A percentile compares a stretch with the other conserved stretches of the same genome.
Evolutionary conservation across 2,888 invertebrate genomes (phyloP).

Genomic region (Drymonia ruficornis): DNA sequence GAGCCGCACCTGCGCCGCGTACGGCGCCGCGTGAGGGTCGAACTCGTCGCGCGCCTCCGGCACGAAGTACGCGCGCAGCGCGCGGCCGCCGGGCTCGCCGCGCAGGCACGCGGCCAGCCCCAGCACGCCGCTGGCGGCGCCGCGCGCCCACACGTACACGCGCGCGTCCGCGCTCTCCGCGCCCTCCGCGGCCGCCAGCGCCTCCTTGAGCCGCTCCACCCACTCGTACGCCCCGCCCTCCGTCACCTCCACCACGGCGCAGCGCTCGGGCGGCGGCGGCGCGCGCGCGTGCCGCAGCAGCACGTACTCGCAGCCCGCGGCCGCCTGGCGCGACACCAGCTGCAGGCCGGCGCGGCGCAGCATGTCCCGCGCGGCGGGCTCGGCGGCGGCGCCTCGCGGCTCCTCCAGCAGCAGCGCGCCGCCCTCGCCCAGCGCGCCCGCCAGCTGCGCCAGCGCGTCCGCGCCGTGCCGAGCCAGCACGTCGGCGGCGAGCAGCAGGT

Average conservation of each 20-base stretch:
- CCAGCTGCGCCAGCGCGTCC: slow-evolving; percentile 82
- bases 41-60: slow-evolving; percentile 87
- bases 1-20: slow-evolving; percentile 86
- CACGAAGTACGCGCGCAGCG: slow-evolving; percentile 89
- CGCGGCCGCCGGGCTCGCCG: slow-evolving; percentile 93
- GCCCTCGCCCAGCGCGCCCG: slow-evolving; percentile 86
- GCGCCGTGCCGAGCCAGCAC: slow-evolving; percentile 84
- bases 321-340: slow-evolving; percentile 81
- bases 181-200: slow-evolving; percentile 87
- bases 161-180: slow-evolving; percentile 85
- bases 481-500: slow-evolving; percentile 88
- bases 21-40: slow-evolving; percentile 83
- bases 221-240: slow-evolving; percentile 89
- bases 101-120: slow-evolving; percentile 96
- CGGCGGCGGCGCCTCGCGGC: slow-evolving; percentile 73
- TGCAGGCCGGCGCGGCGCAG: slow-evolving; percentile 57
- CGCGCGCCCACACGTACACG: slow-evolving; percentile 88
- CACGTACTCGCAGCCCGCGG: slow-evolving; percentile 87
- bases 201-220: slow-evolving; percentile 92
- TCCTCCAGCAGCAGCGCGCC: slow-evolving; percentile 92
- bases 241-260: slow-evolving; percentile 86
- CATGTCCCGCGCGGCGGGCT: slow-evolving; percentile 60
- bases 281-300: slow-evolving; percentile 86
- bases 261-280: slow-evolving; percentile 59
- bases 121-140: slow-evolving; percentile 90